These are phyloP conservation scores for Sebastes minor DNA, from an alignment of 2,797 vertebrate genomes.

Conservation along the genomic window DNA sequence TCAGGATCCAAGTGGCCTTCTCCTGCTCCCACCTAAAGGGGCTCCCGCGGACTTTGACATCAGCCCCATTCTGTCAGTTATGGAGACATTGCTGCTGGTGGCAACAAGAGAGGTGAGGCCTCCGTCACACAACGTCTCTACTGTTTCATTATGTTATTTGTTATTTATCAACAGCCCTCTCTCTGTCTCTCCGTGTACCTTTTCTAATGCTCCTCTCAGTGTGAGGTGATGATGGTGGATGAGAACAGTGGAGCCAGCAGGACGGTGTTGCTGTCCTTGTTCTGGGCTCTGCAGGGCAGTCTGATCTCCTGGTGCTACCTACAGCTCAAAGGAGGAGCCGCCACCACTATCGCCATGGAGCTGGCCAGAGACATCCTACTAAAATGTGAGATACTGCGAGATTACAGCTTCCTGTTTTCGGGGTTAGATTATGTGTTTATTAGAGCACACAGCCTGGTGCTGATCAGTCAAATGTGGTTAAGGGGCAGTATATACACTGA, in stretches of 20 bases:
- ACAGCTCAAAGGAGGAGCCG: constrained; percentile 88
- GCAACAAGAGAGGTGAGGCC: constrained; percentile 89
- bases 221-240: constrained; percentile 90
- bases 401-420: not conserved
- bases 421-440: not conserved
- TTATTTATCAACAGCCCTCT: not conserved
- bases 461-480: not conserved
- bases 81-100: constrained; percentile 91
- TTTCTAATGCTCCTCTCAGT: constrained; percentile 74
- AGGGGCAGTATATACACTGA: not conserved
- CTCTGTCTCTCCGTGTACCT: not conserved
- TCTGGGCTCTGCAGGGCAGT: constrained; percentile 97
- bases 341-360: constrained; percentile 71
- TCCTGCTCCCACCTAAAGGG: constrained; percentile 92
- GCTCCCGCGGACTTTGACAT: constrained; percentile 85
- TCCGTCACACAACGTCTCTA: not conserved
- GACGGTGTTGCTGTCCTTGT: constrained; percentile 89
- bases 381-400: constrained; percentile 85
- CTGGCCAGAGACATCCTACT: constrained; percentile 88
- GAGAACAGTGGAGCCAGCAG: constrained; percentile 82
- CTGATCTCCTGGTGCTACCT: constrained; percentile 96
- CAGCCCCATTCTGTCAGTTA: constrained; percentile 88
- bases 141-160: not conserved
- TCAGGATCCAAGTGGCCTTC: constrained; percentile 92
- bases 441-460: not conserved